Percentiles rank a stretch among this genome's conserved stretches.
Conservation (phyloP, 2,888 invertebrate species). For the Protophormia terraenovae region DNA sequence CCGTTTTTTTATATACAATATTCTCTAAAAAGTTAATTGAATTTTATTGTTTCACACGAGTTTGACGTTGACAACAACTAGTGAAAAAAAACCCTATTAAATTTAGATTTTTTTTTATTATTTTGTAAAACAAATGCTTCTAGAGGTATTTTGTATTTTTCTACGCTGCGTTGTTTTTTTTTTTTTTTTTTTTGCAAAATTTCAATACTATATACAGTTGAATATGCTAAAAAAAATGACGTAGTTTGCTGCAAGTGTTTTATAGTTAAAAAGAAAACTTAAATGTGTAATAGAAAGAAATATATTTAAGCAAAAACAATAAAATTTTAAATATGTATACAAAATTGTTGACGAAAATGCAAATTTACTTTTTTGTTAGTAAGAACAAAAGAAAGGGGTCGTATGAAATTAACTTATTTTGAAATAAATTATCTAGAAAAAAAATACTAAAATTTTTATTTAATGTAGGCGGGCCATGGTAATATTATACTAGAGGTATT, state of each 20-base stretch:
- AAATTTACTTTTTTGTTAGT: background rate
- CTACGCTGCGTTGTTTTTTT: background rate
- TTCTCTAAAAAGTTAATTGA: conserved; percentile 41
- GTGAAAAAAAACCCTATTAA: conserved; percentile 11
- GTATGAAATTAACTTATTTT: conserved; percentile 2
- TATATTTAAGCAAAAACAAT: background rate
- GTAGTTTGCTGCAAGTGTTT: conserved; percentile 45
- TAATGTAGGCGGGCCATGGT: background rate
- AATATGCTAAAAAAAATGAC: conserved; percentile 28
- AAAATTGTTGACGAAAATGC: background rate
- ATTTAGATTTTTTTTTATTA: background rate
- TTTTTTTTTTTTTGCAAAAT: background rate
- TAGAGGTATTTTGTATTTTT: background rate
- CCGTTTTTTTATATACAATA: background rate
- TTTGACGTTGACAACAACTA: conserved; percentile 47
- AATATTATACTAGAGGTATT: background rate
- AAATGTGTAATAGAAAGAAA: background rate
- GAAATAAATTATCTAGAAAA: background rate
- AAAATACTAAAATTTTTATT: background rate
- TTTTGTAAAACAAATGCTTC: too few relatives aligned
- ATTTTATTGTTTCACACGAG: conserved; percentile 50
- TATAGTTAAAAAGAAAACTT: background rate
- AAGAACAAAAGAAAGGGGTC: background rate
- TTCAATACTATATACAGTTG: conserved; percentile 20
- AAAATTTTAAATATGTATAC: conserved; percentile 2